Conservation (phyloP, 1,140 invertebrate genomes). For the Cotesia typhae region DNA sequence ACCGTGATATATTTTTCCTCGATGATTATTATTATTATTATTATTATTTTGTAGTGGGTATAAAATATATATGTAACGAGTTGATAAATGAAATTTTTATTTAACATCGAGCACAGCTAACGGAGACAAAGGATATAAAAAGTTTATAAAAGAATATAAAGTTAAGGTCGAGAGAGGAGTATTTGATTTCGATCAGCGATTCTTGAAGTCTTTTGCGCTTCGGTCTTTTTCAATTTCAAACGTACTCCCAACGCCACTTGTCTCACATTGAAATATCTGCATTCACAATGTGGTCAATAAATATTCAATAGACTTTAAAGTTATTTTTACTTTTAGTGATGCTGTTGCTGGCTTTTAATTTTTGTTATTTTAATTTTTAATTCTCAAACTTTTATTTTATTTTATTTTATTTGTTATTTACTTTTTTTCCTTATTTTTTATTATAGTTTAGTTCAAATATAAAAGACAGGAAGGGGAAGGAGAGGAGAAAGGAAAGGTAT, state of each 20-base stretch:
- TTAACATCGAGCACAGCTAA: too few relatives aligned
- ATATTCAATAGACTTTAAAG: conserved; percentile 24
- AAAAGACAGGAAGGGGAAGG: too few relatives aligned
- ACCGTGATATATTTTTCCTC: neutral
- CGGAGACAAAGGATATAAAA: neutral
- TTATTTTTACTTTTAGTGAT: neutral
- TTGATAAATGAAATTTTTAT: too few relatives aligned
- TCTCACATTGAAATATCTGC: conserved; percentile 25
- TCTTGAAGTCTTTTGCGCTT: conserved; percentile 15
- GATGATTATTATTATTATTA: neutral
- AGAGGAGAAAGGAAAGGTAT: neutral
- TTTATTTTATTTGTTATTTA: neutral
- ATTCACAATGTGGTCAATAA: conserved; percentile 22
- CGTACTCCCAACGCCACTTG: neutral
- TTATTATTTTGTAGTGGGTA: too few relatives aligned
- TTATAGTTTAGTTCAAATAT: neutral
- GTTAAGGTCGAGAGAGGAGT: conserved; percentile 16
- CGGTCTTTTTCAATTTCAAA: neutral
- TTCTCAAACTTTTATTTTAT: neutral
- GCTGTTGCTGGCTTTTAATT: neutral
- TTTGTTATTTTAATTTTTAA: neutral
- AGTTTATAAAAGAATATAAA: neutral
- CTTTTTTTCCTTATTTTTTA: neutral
- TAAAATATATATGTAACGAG: too few relatives aligned
- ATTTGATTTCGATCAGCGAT: conserved; percentile 30